Conservation (phyloP, 2,888 invertebrate genomes). For the Junonia oenone region DNA sequence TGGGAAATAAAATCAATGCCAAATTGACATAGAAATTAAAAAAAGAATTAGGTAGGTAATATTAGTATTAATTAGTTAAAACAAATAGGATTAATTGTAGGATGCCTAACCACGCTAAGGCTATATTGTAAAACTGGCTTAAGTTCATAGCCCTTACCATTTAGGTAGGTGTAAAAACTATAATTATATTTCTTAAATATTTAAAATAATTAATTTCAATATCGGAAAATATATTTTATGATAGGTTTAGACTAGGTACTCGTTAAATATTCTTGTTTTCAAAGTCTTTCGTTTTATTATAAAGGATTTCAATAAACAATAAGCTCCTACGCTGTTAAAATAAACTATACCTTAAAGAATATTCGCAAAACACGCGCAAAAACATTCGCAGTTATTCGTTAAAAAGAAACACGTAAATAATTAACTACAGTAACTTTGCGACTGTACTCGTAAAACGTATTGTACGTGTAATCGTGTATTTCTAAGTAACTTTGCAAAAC, state of each 20-base stretch:
- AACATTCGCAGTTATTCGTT: background rate
- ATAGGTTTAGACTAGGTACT: background rate
- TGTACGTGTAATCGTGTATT: background rate
- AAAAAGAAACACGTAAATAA: background rate
- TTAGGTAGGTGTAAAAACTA: no score
- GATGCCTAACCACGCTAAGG: no score
- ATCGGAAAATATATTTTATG: background rate
- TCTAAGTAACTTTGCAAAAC: background rate
- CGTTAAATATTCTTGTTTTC: background rate
- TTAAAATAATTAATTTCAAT: background rate
- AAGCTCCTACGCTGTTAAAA: background rate
- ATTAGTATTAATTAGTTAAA: no score
- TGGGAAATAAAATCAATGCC: no score
- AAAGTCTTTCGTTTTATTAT: background rate
- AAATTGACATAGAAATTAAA: no score
- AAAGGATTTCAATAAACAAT: constrained; percentile 7
- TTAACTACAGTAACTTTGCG: background rate
- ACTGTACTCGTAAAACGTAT: background rate
- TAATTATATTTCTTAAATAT: no score
- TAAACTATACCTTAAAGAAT: background rate
- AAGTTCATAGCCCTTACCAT: no score
- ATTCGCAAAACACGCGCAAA: constrained; percentile 4
- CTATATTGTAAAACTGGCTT: no score
- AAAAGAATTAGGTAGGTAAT: no score
- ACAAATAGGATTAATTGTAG: no score